Percentiles rank a stretch among this genome's conserved stretches.
Conservation (phyloP, 2,797 vertebrate species). For the Myioborus melanocephalus region DNA sequence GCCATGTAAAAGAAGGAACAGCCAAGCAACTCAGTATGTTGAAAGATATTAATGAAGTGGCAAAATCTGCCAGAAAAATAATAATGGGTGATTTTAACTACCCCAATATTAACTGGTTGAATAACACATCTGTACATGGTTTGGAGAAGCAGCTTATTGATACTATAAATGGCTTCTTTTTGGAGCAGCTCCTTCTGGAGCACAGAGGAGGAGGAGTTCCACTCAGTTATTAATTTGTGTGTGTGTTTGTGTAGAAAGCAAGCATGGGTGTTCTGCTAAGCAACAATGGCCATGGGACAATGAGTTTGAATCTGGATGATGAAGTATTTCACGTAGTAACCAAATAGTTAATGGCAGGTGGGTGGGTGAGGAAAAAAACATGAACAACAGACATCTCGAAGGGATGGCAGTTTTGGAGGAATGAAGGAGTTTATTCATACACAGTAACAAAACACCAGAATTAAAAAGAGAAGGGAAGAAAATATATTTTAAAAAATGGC, state of each 20-base stretch:
- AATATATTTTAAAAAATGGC: background rate
- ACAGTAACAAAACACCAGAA: background rate
- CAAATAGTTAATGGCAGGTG: conserved; percentile 47
- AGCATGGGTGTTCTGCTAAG: conserved; percentile 62
- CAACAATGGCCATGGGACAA: conserved; percentile 61
- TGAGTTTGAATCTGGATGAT: conserved; percentile 46
- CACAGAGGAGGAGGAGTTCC: conserved; percentile 63
- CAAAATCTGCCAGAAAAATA: conserved; percentile 76
- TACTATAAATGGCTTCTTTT: conserved; percentile 73
- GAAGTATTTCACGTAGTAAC: conserved; percentile 28
- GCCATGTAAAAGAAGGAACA: conserved; percentile 79
- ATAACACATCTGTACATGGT: conserved; percentile 76
- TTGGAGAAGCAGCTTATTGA: conserved; percentile 75
- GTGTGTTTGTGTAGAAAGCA: conserved; percentile 63
- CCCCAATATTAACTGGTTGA: conserved; percentile 74
- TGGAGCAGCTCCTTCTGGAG: conserved; percentile 72
- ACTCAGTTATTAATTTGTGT: conserved; percentile 64
- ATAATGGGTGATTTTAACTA: conserved; percentile 78
- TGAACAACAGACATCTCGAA: background rate
- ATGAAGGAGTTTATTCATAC: background rate
- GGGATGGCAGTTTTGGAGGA: background rate
- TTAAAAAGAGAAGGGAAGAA: background rate
- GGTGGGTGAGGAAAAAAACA: background rate
- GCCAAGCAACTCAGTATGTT: conserved; percentile 73
- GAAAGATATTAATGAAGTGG: conserved; percentile 75